Conservation (phyloP, 2,888 invertebrate species). For the Acleris literana region DNA sequence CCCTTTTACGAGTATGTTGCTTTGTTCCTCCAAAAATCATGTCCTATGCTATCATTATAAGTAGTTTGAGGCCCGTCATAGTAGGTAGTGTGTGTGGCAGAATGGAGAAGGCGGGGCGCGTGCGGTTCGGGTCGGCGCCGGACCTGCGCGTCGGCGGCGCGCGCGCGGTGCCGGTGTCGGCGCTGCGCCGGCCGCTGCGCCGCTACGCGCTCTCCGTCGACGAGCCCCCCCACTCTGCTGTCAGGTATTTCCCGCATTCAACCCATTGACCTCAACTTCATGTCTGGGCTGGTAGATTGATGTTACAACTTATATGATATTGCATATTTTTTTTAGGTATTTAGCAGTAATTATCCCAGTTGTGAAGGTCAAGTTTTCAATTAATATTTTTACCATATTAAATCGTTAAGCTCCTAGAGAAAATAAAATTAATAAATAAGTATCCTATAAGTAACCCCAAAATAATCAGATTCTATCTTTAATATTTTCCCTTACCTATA, state of each 20-base stretch:
- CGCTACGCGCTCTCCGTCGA: conserved; percentile 93
- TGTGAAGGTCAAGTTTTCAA: no score
- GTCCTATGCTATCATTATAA: conserved; percentile 3
- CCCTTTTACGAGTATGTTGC: conserved; percentile 22
- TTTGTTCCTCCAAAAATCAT: conserved; percentile 1
- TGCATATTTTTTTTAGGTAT: no score
- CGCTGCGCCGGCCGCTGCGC: conserved; percentile 83
- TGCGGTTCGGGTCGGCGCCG: conserved; percentile 85
- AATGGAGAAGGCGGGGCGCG: conserved; percentile 60
- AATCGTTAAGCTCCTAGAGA: no score
- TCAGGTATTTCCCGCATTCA: conserved; percentile 61
- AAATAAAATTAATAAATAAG: no score
- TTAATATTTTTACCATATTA: no score
- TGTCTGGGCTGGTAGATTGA: neutral
- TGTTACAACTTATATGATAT: neutral
- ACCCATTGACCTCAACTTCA: neutral
- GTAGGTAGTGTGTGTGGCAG: conserved; percentile 64
- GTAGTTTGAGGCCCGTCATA: conserved; percentile 28
- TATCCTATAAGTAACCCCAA: no score
- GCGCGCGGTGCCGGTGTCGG: conserved; percentile 65
- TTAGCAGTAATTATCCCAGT: no score
- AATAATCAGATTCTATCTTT: no score
- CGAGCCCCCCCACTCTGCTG: conserved; percentile 84
- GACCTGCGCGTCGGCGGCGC: conserved; percentile 76
- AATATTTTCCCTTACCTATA: no score